These are phyloP conservation scores for Pygoscelis antarcticus DNA, from an alignment of 2,113 vertebrate species.

Conservation along the genomic window DNA sequence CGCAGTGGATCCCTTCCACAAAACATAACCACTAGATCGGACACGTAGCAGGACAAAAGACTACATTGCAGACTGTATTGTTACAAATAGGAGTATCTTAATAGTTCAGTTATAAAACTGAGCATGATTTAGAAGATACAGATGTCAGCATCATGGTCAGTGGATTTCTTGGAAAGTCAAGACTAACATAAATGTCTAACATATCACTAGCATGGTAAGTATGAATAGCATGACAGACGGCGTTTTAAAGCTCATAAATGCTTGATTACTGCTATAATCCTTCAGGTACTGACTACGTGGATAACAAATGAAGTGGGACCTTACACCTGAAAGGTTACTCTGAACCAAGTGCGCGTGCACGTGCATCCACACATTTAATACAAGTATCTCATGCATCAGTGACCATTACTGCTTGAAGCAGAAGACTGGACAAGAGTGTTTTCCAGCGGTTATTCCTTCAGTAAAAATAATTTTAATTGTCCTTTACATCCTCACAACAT, in stretches of 20 bases:
- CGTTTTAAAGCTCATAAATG: background rate
- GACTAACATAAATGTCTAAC: background rate
- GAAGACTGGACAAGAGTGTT: background rate
- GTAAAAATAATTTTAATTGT: background rate
- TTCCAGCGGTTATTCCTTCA: background rate
- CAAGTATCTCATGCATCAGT: background rate
- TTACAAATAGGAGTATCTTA: background rate
- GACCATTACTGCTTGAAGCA: background rate
- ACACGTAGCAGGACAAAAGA: background rate
- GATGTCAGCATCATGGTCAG: rapidly evolving
- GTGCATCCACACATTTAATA: background rate
- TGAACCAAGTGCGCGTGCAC: rapidly evolving
- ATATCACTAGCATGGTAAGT: background rate
- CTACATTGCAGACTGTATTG: rapidly evolving
- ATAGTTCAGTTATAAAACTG: background rate
- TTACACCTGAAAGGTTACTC: background rate
- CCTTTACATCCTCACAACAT: background rate
- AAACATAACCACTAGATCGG: rapidly evolving
- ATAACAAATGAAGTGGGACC: background rate
- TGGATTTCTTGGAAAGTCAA: background rate
- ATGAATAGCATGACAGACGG: background rate
- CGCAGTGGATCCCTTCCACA: background rate
- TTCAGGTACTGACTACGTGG: background rate
- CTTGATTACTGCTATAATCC: background rate
- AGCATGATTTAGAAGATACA: background rate